Evolutionary conservation across 2,113 vertebrate species (phyloP).

Genomic region (Tympanuchus pallidicinctus): DNA sequence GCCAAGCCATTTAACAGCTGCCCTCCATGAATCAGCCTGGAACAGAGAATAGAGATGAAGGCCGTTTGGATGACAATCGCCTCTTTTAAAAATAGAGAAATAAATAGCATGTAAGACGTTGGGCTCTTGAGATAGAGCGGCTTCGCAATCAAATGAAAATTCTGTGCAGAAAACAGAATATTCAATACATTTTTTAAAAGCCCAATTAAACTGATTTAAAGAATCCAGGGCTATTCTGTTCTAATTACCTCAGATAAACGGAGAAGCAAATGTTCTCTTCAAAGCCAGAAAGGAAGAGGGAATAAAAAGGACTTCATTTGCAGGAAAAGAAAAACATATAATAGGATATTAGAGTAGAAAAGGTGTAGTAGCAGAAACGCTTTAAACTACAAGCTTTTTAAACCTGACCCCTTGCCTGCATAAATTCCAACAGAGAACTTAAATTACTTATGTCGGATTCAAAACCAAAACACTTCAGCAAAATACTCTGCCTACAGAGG

Average conservation of each 20-base stretch:
- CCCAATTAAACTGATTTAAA: slow-evolving; percentile 21
- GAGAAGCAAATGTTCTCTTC: slow-evolving; percentile 34
- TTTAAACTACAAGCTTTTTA: background rate
- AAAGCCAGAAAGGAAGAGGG: background rate
- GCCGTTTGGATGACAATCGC: background rate
- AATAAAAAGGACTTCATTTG: slow-evolving; percentile 22
- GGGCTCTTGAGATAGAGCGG: background rate
- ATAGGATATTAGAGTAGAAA: background rate
- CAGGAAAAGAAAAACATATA: background rate
- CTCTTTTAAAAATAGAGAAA: background rate
- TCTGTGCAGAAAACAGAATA: background rate
- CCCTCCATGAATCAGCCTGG: slow-evolving; percentile 92
- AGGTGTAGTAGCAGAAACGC: background rate
- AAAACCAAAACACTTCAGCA: slow-evolving; percentile 28
- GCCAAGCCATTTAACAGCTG: slow-evolving; percentile 94
- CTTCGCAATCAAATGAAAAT: background rate
- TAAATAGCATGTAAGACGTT: background rate
- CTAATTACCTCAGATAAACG: slow-evolving; percentile 30
- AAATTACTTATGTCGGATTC: slow-evolving; percentile 18
- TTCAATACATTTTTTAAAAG: background rate
- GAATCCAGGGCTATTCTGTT: background rate
- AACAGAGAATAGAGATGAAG: background rate
- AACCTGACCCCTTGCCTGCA: slow-evolving; percentile 2
- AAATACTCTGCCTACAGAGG: slow-evolving; percentile 52
- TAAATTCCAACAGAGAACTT: background rate